phyloP scores from a whole-genome alignment of 2,888 invertebrate genomes.

The Dolichomitus sp. region DNA sequence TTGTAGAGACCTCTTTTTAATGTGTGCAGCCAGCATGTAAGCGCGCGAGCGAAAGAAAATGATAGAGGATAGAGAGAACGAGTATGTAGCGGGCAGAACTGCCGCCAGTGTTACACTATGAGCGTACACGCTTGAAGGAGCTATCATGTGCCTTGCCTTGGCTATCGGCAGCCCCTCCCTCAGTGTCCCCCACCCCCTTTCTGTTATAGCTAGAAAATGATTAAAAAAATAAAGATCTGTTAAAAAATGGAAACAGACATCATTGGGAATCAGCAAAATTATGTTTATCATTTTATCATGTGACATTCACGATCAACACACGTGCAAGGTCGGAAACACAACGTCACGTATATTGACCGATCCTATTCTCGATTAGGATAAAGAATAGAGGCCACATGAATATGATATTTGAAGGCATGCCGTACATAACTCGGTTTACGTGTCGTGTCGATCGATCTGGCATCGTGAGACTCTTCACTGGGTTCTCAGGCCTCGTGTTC shows the following conservation, averaged over 20 bases:
- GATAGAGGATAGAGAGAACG: slow-evolving; percentile 14
- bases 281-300: slow-evolving; percentile 5
- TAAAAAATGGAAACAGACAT: neutral
- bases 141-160: slow-evolving; percentile 47
- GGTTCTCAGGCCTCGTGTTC: neutral
- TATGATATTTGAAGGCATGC: slow-evolving; percentile 43
- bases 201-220: slow-evolving; percentile 18
- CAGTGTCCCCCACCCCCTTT: neutral
- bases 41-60: slow-evolving; percentile 40
- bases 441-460: slow-evolving; percentile 48
- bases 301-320: slow-evolving; percentile 5
- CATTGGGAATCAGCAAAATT: neutral
- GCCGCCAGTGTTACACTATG: slow-evolving; percentile 38
- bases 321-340: neutral
- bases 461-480: slow-evolving; percentile 1
- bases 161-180: slow-evolving; percentile 47
- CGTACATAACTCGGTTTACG: slow-evolving; percentile 27
- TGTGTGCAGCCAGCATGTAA: slow-evolving; percentile 47
- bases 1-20: slow-evolving; percentile 69
- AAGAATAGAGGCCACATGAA: slow-evolving; percentile 54
- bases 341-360: slow-evolving; percentile 15
- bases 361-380: slow-evolving; percentile 15
- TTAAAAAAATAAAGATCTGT: slow-evolving; percentile 32
- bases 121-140: slow-evolving; percentile 38
- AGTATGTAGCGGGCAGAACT: slow-evolving; percentile 19